Conservation (phyloP, 2,797 vertebrate species). For the Ctenochaetus hawaiiensis region DNA sequence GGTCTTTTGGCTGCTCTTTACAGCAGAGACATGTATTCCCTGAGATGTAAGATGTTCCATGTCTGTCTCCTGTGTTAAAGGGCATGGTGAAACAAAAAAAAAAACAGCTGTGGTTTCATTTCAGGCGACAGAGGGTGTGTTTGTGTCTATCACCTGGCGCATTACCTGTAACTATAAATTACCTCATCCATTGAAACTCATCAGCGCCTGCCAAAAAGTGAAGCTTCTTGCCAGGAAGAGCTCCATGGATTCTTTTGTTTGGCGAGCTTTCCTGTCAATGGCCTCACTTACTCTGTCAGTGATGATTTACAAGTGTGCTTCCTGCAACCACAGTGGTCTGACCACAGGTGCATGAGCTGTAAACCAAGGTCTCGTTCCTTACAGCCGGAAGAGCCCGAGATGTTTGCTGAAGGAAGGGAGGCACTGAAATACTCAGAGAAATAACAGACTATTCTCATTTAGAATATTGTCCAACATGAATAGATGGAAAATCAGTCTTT, state of each 20-base stretch:
- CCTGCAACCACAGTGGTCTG: slow-evolving; percentile 36
- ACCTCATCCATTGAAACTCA: slow-evolving; percentile 41
- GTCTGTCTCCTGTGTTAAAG: slow-evolving; percentile 36
- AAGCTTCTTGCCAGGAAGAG: slow-evolving; percentile 39
- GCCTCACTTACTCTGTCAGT: slow-evolving; percentile 51
- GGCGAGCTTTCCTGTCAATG: slow-evolving; percentile 55
- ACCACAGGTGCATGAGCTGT: slow-evolving; percentile 56
- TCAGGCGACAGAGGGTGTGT: slow-evolving; percentile 5
- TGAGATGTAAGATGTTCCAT: slow-evolving; percentile 41
- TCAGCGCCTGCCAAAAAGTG: slow-evolving; percentile 45
- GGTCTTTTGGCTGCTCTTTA: slow-evolving; percentile 42
- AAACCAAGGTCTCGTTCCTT: slow-evolving; percentile 23
- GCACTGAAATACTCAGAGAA: slow-evolving; percentile 3
- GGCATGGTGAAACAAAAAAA: slow-evolving; percentile 33
- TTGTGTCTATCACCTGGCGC: slow-evolving; percentile 26
- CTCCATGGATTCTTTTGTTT: slow-evolving; percentile 52
- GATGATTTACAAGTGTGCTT: slow-evolving; percentile 45
- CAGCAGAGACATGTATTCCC: slow-evolving; percentile 45
- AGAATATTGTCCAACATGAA: neutral
- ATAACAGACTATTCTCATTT: neutral
- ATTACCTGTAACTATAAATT: slow-evolving; percentile 44
- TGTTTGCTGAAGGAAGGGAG: slow-evolving; percentile 10
- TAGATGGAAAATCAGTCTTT: neutral
- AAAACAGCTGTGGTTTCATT: slow-evolving; percentile 26
- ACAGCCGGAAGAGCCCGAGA: neutral